Evolutionary conservation across 2,113 vertebrate genomes (phyloP), one percentile per base, ranked within the genome.

Genomic region (Microtus montanus): DNA sequence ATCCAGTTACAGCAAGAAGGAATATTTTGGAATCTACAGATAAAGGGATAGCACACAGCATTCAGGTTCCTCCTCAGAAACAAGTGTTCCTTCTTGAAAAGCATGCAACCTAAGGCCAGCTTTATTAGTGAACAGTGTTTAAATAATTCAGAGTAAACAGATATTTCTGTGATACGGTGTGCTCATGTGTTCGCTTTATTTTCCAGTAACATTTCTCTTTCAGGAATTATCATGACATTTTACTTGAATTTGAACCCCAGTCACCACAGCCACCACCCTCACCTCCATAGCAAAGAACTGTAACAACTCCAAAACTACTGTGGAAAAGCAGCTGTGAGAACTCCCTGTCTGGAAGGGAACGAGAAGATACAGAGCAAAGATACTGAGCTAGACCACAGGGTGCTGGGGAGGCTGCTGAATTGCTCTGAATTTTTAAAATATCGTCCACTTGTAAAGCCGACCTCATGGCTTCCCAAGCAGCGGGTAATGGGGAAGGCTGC

Each of bases 1-100:
- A n/a, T 20, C 95, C 58, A 61, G 44, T 78, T 96, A 93, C 70
- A 96, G 84, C 61, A 87, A 93, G n/a, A 24, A 93, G 58, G 52
- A 74, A 1, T 33, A 33, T 49, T 97, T 87, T 95, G 92, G 94
- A 77, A 63, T 89, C 64, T 92, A 77, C 68, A 87, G 83, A 92
- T 95, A 95, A 71, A 93, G 44, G 47, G 64, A 26, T 14, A 20
- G 47, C 13, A 75, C 14, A 11, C 2, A 20, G 33, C 22, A 63
- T 49, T 54, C 79, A 5, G 77, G 78, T 95, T 96, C 85, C 77
- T 96, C 41, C n/a, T 30, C 0, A 3, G 90, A 26, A 61, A 28
- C 47, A 91, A 88, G 41, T 95, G 70, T 95, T 15, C 35, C 95
- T 68, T 89, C 96, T 92, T 41, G 52, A 0, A 95, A 90, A 91